Percentiles rank a stretch among this genome's conserved stretches.
Evolutionary conservation across 2,888 invertebrate species (phyloP).

Genomic region (Deroplatys truncata): DNA sequence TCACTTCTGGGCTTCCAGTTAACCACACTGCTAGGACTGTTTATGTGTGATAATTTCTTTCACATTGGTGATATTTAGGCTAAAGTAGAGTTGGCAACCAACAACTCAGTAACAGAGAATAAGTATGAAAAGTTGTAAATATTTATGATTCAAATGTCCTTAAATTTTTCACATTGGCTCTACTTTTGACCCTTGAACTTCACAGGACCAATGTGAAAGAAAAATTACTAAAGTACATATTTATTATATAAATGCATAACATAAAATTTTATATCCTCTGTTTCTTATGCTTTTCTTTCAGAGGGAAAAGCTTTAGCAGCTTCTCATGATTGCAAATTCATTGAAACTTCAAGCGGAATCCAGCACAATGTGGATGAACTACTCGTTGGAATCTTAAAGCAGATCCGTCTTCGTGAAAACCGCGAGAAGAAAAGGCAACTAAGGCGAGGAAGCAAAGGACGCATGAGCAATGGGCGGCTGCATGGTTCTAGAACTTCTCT

Average conservation of each 20-base stretch:
- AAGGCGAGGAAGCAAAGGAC: conserved; percentile 47
- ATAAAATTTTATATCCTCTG: background rate
- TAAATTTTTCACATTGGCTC: no score
- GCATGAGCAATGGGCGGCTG: conserved; percentile 45
- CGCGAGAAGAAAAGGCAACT: conserved; percentile 64
- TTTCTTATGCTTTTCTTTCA: conserved; percentile 44
- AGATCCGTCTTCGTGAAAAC: conserved; percentile 70
- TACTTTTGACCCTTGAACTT: no score
- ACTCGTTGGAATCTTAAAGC: conserved; percentile 84
- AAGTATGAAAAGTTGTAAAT: no score
- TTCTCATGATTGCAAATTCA: conserved; percentile 92
- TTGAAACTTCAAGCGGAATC: conserved; percentile 93
- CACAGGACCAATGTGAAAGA: no score
- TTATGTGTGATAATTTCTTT: no score
- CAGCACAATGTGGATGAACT: conserved; percentile 97
- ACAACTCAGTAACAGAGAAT: no score
- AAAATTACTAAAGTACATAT: no score
- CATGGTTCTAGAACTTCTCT: conserved; percentile 77
- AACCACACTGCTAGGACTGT: no score
- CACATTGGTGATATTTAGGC: no score
- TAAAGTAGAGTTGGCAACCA: no score
- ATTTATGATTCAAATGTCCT: no score
- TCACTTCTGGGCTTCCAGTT: no score
- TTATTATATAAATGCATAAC: background rate
- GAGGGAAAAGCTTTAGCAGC: conserved; percentile 93